phyloP scores from a whole-genome alignment of 2,888 invertebrate genomes.

The Athalia circularis region DNA sequence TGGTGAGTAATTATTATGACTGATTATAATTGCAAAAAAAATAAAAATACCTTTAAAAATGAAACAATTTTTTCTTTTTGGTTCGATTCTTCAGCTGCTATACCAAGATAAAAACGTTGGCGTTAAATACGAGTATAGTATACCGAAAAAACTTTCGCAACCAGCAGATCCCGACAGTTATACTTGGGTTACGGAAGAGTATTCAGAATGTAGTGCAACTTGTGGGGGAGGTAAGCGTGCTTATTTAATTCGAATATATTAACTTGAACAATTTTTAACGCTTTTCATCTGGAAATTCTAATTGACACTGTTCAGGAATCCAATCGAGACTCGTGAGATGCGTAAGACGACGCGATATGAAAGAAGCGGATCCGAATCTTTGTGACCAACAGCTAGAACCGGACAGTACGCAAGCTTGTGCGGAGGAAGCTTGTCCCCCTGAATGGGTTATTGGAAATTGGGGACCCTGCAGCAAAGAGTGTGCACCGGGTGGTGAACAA shows the following conservation, averaged over 20 bases:
- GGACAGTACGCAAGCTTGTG: conserved; percentile 82
- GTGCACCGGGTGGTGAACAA: conserved; percentile 85
- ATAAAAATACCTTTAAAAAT: too few species aligned
- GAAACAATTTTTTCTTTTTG: neutral
- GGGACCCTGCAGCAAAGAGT: conserved; percentile 88
- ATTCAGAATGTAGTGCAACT: conserved; percentile 86
- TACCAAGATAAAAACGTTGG: conserved; percentile 91
- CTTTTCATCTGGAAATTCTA: neutral
- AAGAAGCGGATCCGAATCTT: conserved; percentile 83
- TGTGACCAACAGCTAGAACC: conserved; percentile 89
- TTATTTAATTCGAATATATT: neutral
- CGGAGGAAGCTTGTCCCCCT: conserved; percentile 85
- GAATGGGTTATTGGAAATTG: conserved; percentile 88
- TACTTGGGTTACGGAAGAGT: conserved; percentile 88
- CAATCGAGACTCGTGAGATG: conserved; percentile 89
- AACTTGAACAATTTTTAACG: neutral
- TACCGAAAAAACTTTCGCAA: conserved; percentile 83
- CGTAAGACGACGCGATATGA: conserved; percentile 83
- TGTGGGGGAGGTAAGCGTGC: conserved; percentile 91
- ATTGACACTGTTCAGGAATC: conserved; percentile 75
- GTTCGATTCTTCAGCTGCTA: conserved; percentile 78
- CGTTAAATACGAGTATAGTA: conserved; percentile 92
- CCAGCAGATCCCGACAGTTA: conserved; percentile 84
- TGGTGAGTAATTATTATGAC: conserved; percentile 77
- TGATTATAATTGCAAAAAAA: neutral